A percentile compares a stretch with the other conserved stretches of the same genome.
These are phyloP conservation scores for Alviniconcha marisindica DNA, from an alignment of 1,140 invertebrate species.

Conservation along the genomic window DNA sequence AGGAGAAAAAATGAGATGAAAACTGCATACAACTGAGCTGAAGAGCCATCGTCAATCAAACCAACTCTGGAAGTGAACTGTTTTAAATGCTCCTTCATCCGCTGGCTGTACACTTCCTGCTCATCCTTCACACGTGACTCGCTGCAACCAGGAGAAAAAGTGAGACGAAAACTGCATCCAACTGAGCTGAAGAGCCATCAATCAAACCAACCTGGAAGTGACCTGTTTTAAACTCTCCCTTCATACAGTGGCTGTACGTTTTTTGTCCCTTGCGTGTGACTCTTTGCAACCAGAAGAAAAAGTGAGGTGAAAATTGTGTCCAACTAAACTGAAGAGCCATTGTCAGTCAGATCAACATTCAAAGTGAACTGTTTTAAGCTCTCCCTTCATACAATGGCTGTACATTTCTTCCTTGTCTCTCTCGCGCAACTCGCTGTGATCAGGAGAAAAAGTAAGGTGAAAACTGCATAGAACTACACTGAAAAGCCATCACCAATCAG, in stretches of 20 bases:
- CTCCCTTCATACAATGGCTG: constrained; percentile 47
- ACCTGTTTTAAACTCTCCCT: too few relatives aligned
- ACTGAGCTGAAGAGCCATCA: too few relatives aligned
- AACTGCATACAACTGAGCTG: too few relatives aligned
- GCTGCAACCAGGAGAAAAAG: constrained; percentile 12
- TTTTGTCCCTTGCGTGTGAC: constrained; percentile 50
- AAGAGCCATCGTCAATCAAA: too few relatives aligned
- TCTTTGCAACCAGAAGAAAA: too few relatives aligned
- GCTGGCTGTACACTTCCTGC: constrained; percentile 51
- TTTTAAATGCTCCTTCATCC: constrained; percentile 52
- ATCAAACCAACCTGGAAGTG: too few relatives aligned
- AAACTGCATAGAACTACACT: neutral
- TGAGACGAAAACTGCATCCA: neutral
- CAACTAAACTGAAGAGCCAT: too few relatives aligned
- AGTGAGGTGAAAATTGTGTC: too few relatives aligned
- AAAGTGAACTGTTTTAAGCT: too few relatives aligned
- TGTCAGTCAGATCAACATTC: too few relatives aligned
- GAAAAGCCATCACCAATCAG: too few relatives aligned
- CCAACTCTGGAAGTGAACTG: too few relatives aligned
- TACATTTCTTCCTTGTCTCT: constrained; percentile 53
- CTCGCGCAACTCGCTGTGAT: constrained; percentile 37
- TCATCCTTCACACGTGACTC: constrained; percentile 48
- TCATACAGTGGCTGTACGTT: constrained; percentile 49
- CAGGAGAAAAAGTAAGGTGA: neutral
- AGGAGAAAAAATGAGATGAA: neutral